Conservation (phyloP, 2,888 invertebrate genomes). For the Erebia ligea region DNA sequence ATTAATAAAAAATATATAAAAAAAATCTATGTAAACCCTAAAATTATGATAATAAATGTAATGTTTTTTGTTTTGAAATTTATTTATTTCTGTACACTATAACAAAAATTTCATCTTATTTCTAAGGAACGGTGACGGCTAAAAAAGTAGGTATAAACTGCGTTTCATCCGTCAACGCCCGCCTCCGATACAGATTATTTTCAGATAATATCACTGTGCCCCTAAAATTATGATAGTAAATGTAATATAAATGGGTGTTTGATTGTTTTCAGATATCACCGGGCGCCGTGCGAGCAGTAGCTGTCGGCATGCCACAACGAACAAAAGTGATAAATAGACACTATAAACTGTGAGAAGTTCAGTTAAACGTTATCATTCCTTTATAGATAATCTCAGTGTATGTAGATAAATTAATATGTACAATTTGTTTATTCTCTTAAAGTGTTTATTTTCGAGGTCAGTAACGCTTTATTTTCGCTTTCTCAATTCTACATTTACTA, state of each 20-base stretch:
- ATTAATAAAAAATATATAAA: no score
- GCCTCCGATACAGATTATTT: no score
- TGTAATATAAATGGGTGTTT: background rate
- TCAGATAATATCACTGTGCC: no score
- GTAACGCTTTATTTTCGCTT: slow-evolving; percentile 58
- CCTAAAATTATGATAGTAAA: no score
- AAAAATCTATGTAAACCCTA: no score
- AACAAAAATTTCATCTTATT: no score
- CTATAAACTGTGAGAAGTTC: slow-evolving; percentile 62
- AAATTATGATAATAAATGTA: no score
- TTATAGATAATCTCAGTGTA: slow-evolving; percentile 57
- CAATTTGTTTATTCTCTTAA: slow-evolving; percentile 53
- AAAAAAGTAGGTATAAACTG: no score
- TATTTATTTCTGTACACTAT: no score
- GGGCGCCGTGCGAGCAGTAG: slow-evolving; percentile 76
- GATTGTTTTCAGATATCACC: slow-evolving; percentile 70
- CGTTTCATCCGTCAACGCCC: no score
- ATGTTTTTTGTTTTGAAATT: no score
- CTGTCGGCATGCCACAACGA: slow-evolving; percentile 75
- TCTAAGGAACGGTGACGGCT: no score
- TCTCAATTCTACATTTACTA: slow-evolving; percentile 44
- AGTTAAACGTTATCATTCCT: slow-evolving; percentile 60
- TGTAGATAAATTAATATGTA: slow-evolving; percentile 69
- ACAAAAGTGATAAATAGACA: slow-evolving; percentile 73
- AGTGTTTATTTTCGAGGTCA: slow-evolving; percentile 52